Percentiles rank a stretch among this genome's conserved stretches.
Conservation (phyloP, 2,797 vertebrate genomes). For the Ptychadena robeensis region DNA sequence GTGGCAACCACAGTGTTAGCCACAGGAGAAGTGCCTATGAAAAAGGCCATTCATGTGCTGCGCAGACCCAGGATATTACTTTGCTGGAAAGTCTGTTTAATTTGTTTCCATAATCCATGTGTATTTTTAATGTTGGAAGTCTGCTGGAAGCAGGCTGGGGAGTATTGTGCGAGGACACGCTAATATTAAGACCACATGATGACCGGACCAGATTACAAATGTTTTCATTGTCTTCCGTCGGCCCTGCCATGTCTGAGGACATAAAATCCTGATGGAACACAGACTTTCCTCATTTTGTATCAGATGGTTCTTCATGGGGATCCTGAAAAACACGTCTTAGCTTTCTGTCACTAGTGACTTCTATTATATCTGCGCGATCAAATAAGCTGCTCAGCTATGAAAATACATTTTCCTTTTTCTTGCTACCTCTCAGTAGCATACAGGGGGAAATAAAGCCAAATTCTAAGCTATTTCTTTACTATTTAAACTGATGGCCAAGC, state of each 20-base stretch:
- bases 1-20: not conserved
- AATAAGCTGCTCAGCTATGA: conserved; percentile 10
- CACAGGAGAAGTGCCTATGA: not conserved
- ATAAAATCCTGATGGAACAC: conserved; percentile 10
- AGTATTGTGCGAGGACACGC: not conserved
- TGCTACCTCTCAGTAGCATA: not conserved
- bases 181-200: conserved; percentile 51
- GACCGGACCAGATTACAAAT: conserved; percentile 25
- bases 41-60: not conserved
- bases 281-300: conserved; percentile 22
- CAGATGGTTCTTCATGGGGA: conserved; percentile 24
- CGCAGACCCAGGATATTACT: conserved; percentile 16
- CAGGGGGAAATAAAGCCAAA: not conserved
- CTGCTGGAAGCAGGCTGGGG: conserved; percentile 5
- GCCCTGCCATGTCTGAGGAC: conserved; percentile 7
- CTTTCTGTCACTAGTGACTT: conserved; percentile 38
- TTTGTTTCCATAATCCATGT: conserved; percentile 12
- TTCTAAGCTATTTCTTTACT: not conserved
- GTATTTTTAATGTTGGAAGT: conserved; percentile 13
- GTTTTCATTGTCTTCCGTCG: conserved; percentile 38
- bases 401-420: not conserved
- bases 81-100: conserved; percentile 16
- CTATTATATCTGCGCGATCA: conserved; percentile 8
- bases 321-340: conserved; percentile 42
- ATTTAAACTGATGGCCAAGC: no score